Conservation (phyloP, 2,113 vertebrate genomes). For the Dipodomys stephensi region DNA sequence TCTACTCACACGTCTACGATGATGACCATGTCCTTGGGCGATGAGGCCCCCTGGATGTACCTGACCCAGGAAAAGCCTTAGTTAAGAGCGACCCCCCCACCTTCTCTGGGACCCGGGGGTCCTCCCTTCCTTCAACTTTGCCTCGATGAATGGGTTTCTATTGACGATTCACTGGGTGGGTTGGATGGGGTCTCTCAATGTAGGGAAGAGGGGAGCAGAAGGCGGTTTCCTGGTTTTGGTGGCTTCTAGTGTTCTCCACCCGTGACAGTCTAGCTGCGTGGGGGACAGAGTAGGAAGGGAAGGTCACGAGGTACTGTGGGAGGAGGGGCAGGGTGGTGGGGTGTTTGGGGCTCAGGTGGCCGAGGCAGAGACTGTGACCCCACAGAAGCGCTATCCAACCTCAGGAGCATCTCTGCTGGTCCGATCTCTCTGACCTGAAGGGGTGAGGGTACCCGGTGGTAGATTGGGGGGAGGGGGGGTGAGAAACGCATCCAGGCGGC, state of each 20-base stretch:
- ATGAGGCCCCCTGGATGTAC: constrained; percentile 99
- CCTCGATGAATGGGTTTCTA: not conserved
- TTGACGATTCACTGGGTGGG: not conserved
- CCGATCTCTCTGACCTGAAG: constrained; percentile 15
- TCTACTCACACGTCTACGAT: constrained; percentile 98
- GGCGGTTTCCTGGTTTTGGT: not conserved
- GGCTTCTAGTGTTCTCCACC: not conserved
- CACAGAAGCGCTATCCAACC: not conserved
- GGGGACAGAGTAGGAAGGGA: not conserved
- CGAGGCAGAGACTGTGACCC: not conserved
- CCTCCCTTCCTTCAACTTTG: not conserved
- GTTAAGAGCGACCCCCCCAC: constrained; percentile 32
- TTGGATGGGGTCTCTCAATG: not conserved
- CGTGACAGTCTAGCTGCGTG: not conserved
- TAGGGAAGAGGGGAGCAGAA: not conserved
- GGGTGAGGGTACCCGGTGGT: not conserved
- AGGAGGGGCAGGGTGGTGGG: not conserved
- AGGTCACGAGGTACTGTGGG: not conserved
- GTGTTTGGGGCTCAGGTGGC: not conserved
- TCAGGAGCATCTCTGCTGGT: not conserved
- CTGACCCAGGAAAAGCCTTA: constrained; percentile 84
- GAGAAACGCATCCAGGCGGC: constrained; percentile 68
- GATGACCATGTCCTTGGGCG: constrained; percentile 99
- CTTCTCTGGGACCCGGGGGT: not conserved
- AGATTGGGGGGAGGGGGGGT: not conserved